Conservation (phyloP, 2,888 invertebrate genomes). For the Steromphala cineraria region DNA sequence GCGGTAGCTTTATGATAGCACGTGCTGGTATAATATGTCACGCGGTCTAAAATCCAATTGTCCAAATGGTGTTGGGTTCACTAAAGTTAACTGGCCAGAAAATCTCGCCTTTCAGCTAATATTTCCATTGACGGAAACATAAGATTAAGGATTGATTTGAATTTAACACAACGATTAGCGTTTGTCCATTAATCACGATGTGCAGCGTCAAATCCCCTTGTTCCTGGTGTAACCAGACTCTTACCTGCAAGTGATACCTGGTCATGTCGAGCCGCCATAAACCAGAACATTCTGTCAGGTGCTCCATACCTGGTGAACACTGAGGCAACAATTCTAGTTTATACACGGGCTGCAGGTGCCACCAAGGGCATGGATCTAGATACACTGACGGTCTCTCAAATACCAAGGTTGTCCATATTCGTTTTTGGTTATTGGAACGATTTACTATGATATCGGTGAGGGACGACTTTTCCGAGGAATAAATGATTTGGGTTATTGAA, state of each 20-base stretch:
- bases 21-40: neutral
- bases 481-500: no score
- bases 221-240: neutral
- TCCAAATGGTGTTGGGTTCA: neutral
- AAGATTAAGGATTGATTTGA: conserved; percentile 1
- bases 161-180: neutral
- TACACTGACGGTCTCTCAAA: no score
- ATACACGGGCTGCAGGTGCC: neutral
- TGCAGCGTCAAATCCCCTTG: neutral
- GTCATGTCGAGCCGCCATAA: neutral
- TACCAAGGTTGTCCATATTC: no score
- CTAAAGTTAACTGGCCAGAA: neutral
- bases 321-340: neutral
- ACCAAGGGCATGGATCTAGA: neutral
- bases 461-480: no score
- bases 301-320: neutral
- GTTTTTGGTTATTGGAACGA: no score
- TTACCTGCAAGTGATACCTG: neutral
- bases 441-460: no score
- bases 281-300: neutral
- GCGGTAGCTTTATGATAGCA: neutral
- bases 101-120: neutral
- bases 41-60: neutral
- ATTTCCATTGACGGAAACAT: neutral
- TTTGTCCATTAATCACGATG: neutral